phyloP scores from a whole-genome alignment of 2,797 vertebrate species.

The Galago senegalensis region DNA sequence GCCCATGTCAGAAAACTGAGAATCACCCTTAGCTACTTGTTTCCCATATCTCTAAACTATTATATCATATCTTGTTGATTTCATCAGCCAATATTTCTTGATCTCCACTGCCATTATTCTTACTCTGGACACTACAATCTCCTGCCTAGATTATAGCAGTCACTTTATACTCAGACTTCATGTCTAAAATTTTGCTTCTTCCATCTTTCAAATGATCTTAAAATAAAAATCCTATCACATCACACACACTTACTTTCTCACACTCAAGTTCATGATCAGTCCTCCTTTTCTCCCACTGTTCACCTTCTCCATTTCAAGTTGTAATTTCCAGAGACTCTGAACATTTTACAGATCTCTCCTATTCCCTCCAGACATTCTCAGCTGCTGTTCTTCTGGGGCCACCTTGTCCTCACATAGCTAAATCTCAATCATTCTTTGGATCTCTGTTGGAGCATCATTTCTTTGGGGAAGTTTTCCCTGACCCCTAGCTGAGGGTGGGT shows the following conservation, averaged over 20 bases:
- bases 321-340: not conserved
- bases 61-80: not conserved
- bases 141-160: not conserved
- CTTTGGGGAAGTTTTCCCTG: not conserved
- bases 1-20: not conserved
- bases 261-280: not conserved
- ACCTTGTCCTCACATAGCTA: not conserved
- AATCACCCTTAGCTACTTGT: not conserved
- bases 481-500: not conserved
- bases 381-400: not conserved
- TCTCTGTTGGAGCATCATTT: not conserved
- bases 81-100: not conserved
- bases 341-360: not conserved
- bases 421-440: not conserved
- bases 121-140: not conserved
- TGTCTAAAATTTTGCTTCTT: not conserved
- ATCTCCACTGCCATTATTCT: not conserved
- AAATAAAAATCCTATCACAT: slow-evolving; percentile 10
- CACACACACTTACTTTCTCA: not conserved
- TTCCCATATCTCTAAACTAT: not conserved
- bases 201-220: not conserved
- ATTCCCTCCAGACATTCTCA: not conserved
- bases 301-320: not conserved
- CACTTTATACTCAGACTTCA: not conserved
- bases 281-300: not conserved